A percentile compares a stretch with the other conserved stretches of the same genome.
phyloP scores from a whole-genome alignment of 1,140 invertebrate genomes.

The Meloidogyne chitwoodi region DNA sequence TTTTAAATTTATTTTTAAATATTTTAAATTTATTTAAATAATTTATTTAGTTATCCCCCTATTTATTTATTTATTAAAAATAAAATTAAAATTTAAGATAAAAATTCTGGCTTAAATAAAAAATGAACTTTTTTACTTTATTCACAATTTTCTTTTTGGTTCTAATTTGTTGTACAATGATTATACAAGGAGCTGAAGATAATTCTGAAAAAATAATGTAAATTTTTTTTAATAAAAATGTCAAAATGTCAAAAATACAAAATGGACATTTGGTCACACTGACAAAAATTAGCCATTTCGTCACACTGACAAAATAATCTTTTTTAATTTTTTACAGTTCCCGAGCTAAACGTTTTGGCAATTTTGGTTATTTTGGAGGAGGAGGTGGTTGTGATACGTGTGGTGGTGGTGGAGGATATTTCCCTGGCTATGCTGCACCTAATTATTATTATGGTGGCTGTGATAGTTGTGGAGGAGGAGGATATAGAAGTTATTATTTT shows the following conservation, averaged over 20 bases:
- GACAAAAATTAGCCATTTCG: not conserved
- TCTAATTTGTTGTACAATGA: too few species aligned
- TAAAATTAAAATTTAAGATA: too few species aligned
- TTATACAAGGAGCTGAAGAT: too few species aligned
- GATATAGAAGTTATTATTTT: not conserved
- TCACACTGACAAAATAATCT: not conserved
- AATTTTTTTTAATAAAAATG: not conserved
- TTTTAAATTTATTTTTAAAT: not conserved
- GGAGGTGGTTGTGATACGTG: not conserved
- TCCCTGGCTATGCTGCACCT: not conserved
- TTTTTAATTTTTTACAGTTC: not conserved
- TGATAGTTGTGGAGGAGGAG: not conserved
- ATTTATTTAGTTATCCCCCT: too few species aligned
- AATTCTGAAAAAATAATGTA: too few species aligned
- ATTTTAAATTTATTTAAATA: too few species aligned
- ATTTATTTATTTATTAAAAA: too few species aligned
- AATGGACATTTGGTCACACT: not conserved
- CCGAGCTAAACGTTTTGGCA: not conserved
- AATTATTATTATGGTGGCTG: not conserved
- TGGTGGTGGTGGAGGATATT: not conserved
- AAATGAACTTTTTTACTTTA: too few species aligned
- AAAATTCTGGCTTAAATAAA: too few species aligned
- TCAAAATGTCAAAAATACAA: not conserved
- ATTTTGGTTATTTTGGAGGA: not conserved
- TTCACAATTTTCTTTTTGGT: too few species aligned